Evolutionary conservation across 30 jellyfish, hydroid and myxozoan species (phyloP).

Genomic region (Morbakka virulenta): DNA sequence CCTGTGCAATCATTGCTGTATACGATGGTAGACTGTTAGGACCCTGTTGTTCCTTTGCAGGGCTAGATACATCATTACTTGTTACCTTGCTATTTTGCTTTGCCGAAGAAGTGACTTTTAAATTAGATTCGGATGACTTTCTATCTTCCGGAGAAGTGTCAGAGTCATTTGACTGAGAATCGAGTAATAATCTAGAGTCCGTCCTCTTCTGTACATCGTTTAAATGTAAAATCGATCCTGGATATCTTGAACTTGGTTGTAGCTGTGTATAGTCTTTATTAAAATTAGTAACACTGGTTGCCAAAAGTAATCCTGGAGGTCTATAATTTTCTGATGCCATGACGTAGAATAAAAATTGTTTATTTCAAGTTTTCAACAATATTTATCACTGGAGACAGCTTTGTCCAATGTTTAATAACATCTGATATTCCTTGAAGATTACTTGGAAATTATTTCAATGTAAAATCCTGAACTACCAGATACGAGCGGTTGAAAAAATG

Average conservation of each 20-base stretch:
- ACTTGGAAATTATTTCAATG: no score
- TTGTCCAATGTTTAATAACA: no score
- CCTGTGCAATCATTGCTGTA: slow-evolving; percentile 88
- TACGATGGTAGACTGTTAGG: slow-evolving; percentile 55
- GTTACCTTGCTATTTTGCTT: background rate
- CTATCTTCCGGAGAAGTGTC: background rate
- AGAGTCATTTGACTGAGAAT: background rate
- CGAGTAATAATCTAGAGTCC: background rate
- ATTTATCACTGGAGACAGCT: no score
- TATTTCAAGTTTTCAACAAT: no score
- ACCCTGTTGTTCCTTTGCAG: background rate
- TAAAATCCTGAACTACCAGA: no score
- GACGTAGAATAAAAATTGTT: no score
- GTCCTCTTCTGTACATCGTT: background rate
- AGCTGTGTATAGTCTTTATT: background rate
- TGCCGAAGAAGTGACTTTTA: background rate
- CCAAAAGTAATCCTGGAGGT: background rate
- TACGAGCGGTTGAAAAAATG: no score
- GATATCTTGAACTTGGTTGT: background rate
- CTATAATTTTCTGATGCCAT: background rate
- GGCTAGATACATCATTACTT: background rate
- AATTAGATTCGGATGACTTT: background rate
- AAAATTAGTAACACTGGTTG: background rate
- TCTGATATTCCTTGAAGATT: no score
- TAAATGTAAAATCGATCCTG: background rate